phyloP scores from a whole-genome alignment of 2,113 vertebrate genomes.

The Eurystomus gularis region DNA sequence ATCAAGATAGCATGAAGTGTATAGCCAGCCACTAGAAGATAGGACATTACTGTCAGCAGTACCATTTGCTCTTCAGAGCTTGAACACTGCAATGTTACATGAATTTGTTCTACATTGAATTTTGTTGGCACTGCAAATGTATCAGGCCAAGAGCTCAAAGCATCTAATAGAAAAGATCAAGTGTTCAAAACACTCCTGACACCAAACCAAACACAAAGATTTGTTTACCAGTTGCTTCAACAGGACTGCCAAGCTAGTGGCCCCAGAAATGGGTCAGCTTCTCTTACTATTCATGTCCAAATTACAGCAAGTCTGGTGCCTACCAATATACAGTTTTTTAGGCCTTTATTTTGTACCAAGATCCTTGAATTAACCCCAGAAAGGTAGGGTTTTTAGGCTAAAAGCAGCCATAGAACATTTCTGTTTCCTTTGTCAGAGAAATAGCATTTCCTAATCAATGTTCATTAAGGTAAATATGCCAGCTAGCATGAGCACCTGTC shows the following conservation, averaged over 20 bases:
- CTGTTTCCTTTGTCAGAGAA: neutral
- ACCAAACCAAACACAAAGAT: neutral
- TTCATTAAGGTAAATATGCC: neutral
- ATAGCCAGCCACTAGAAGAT: neutral
- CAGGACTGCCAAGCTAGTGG: neutral
- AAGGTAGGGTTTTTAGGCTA: neutral
- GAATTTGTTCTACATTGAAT: neutral
- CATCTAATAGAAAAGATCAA: neutral
- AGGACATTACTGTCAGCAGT: neutral
- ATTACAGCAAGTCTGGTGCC: neutral
- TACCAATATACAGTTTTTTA: neutral
- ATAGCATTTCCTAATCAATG: neutral
- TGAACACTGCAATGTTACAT: neutral
- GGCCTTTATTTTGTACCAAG: neutral
- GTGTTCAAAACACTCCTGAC: neutral
- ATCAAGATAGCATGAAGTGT: neutral
- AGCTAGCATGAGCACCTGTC: neutral
- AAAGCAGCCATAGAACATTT: neutral
- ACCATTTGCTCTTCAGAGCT: neutral
- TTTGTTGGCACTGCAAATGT: neutral
- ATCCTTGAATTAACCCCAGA: neutral
- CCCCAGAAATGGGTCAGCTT: neutral
- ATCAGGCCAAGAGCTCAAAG: neutral
- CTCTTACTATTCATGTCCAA: neutral
- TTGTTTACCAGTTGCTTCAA: slow-evolving; percentile 7